Evolutionary conservation across 2,113 vertebrate genomes (phyloP), one percentile per base, ranked within the genome.

Genomic region (Pelodiscus sinensis): DNA sequence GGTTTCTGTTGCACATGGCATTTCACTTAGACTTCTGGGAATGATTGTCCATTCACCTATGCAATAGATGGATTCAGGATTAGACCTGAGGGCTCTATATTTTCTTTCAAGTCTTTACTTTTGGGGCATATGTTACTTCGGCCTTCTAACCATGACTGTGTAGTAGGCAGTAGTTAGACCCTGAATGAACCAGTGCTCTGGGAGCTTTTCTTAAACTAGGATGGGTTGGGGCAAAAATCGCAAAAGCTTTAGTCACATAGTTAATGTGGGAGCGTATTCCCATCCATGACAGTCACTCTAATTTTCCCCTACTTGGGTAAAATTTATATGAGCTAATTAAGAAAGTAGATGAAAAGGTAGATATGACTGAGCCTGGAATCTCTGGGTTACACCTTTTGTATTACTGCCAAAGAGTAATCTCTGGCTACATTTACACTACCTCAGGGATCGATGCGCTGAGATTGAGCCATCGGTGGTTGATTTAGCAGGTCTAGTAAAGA

Each of bases 21-120:
- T 71, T 89, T 94, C 21, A 56, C 0, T 0, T 1, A 8, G 81
- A 7, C 1, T 71, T 1, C 19, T n/a, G 31, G 25, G 15, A 75
- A 57, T 31, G 80, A 44, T 44, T 44, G 44, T 44, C 44, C 44
- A 44, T 44, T 44, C 44, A 5, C 44, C 44, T 44, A 44, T 44
- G 65, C 18, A 79, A 44, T 13, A 84, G 19, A 79, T 3, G 15
- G 29, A 2, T 78, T 24, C 35, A 16, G 29, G 73, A n/a, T 51
- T 58, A 85, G 38, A 58, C 13, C 6, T 50, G 54, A 27, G 19
- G 55, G 18, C 44, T 84, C 25, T 25, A 27, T 27, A 11, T 7
- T 51, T 85, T n/a, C 27, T 50, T 85, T 19, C 4, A 68, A 84
- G 29, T 60, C 79, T 50, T 16, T 85, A 56, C 9, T 1, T n/a